Evolutionary conservation across 2,113 vertebrate species (phyloP), one percentile per base, ranked within the genome.

Genomic region (rabbit (Oryctolagus cuniculus)): DNA sequence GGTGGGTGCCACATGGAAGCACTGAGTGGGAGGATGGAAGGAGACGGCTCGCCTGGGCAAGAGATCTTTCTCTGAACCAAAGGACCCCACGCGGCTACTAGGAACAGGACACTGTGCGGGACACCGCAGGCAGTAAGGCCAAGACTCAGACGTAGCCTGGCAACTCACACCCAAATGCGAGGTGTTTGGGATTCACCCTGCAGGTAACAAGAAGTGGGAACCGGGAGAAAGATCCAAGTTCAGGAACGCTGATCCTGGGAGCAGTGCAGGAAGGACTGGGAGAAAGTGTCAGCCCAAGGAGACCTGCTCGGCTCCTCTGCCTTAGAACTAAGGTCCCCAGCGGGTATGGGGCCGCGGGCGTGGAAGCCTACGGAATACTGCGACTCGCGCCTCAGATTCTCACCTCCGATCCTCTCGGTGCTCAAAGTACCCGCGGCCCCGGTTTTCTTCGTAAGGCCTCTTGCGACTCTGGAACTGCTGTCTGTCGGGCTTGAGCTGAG

Each of bases 331-430:
- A 89, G 38, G 49, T 13, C 7, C 17, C 53, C 36, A 10, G 8
- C 1, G 29, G 83, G 61, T 6, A 49, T 2, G 10, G 21, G 64
- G 19, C 61, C 34, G 29, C 0, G 0, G 34, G 44, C 49, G 36
- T 0, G 38, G 34, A 64, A 24, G 70, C 31, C 29, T 6, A 25
- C 0, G 4, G 53, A 74, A 78, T 15, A 83, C 67, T 27, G 34
- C 31, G 38, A 29, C 61, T 3, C 8, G 3, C 0, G 17, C 49
- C 69, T 61, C 73, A 49, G 7, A 94, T 2, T 88, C 95, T 61
- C 29, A 99, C 99, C 99, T 99, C 83, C 98, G 99, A 19, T 99
- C 99, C 74, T 99, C 99, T 1, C 99, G 98, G 83, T 99, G 98
- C 73, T 99, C 99, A 0, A 99, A 99, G 96, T 99, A 99, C 19